Evolutionary conservation across 2,113 vertebrate species (phyloP), one percentile per base, ranked within the genome.

Genomic region (Entomyzon cyanotis): DNA sequence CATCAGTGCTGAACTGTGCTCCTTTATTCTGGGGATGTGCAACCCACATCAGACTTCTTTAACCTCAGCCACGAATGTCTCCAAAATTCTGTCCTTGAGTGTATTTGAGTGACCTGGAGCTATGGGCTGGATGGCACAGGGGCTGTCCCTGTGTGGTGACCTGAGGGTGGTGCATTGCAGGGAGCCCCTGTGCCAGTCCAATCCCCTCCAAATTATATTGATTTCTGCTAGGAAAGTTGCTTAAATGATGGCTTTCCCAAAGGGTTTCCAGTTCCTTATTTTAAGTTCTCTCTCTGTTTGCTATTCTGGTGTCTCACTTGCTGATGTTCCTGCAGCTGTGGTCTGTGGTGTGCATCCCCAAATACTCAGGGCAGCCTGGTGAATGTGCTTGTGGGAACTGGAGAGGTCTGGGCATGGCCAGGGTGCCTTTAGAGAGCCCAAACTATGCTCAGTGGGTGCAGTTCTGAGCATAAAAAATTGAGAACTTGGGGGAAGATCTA

Each of bases 151-250:
- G 42, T 30, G 6, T 5, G 27, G 30, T 76, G 58, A 20, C 39
- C 44, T 0, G 0, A 42, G 44, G 47, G 14, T 31, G 14, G 15
- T 52, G 17, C 15, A 2, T 5, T 19, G 4, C 18, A 14, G 23
- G 41, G 37, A 84, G 37, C 13, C 21, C 20, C 46, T 24, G 7
- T 42, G 64, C 59, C 2, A 4, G 22, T 9, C 76, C 62, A 52
- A 5, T 78, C 46, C 37, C 35, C 15, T 77, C 28, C 58, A 79
- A 33, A n/a, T 69, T 8, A 2, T 10, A 11, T 10, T 27, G 27
- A 35, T 12, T 74, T 9, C 10, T 25, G 19, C 28, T 71, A 90
- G 42, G n/a, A 7, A 71, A 52, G 7, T 2, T 46, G 18, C 30
- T 80, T 35, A 37, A 78, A 19, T 6, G 5, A 23, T 50, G 39